These are phyloP conservation scores for Melanotaenia duboulayi DNA, from an alignment of 2,113 vertebrate species.

Conservation along the genomic window DNA sequence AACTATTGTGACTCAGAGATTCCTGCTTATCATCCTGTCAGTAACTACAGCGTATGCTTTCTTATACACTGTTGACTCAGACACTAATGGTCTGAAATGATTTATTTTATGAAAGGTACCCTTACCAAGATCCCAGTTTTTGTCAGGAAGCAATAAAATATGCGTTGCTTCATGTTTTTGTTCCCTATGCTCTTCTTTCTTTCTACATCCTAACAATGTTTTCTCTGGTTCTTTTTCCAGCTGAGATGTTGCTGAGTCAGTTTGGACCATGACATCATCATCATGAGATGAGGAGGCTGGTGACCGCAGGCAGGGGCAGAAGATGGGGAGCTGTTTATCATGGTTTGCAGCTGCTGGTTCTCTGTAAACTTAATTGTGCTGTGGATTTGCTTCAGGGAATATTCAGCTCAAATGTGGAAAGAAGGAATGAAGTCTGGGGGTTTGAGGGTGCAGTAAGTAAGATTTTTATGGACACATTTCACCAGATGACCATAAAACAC, in stretches of 20 bases:
- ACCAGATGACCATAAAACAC: slow-evolving; percentile 43
- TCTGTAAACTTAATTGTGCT: slow-evolving; percentile 20
- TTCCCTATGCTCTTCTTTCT: background rate
- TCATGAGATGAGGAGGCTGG: slow-evolving; percentile 52
- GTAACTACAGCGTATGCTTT: background rate
- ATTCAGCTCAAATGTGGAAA: slow-evolving; percentile 27
- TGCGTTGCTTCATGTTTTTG: background rate
- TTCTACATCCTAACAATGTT: slow-evolving; percentile 25
- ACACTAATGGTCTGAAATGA: background rate
- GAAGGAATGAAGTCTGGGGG: slow-evolving; percentile 34
- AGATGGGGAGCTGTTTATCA: slow-evolving; percentile 37
- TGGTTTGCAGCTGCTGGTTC: slow-evolving; percentile 49
- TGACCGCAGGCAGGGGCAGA: slow-evolving; percentile 46
- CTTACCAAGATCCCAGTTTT: background rate
- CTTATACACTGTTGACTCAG: background rate
- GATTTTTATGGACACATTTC: slow-evolving; percentile 19
- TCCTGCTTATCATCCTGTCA: background rate
- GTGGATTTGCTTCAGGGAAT: slow-evolving; percentile 23
- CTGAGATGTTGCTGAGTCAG: slow-evolving; percentile 51
- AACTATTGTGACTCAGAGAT: background rate
- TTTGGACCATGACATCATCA: slow-evolving; percentile 57
- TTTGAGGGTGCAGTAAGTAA: slow-evolving; percentile 29
- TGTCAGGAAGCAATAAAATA: background rate
- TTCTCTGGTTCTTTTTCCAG: slow-evolving; percentile 54
- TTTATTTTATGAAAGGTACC: background rate